These are phyloP conservation scores for Eilema griseolum DNA, from an alignment of 2,888 invertebrate species.

Conservation along the genomic window DNA sequence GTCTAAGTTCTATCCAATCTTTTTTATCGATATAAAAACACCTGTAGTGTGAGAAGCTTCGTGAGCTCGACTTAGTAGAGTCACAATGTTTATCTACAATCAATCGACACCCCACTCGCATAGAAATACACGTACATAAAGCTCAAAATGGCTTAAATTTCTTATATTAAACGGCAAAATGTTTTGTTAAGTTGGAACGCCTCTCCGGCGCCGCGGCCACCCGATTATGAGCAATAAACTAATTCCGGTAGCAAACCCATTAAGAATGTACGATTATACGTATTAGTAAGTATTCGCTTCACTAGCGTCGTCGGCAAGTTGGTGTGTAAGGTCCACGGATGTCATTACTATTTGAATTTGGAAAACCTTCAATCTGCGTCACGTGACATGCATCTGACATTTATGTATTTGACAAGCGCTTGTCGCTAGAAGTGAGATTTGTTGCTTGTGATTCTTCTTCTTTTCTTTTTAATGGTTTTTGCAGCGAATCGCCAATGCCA, in stretches of 20 bases:
- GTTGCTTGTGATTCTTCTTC: neutral
- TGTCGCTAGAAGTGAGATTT: conserved; percentile 36
- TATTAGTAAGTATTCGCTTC: conserved; percentile 60
- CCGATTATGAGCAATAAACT: conserved; percentile 83
- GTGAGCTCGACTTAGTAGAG: conserved; percentile 58
- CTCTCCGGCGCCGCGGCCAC: conserved; percentile 77
- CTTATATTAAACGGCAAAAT: conserved; percentile 37
- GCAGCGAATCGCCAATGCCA: too few relatives aligned
- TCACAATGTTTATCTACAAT: conserved; percentile 41
- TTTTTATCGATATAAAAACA: conserved; percentile 71
- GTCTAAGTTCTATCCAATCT: conserved; percentile 63
- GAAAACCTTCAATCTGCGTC: conserved; percentile 33
- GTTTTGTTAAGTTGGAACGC: conserved; percentile 70
- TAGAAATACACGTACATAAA: conserved; percentile 45
- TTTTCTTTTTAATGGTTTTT: too few relatives aligned
- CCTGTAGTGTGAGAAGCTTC: conserved; percentile 79
- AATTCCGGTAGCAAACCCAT: conserved; percentile 83
- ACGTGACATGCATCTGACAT: conserved; percentile 44
- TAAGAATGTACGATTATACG: conserved; percentile 75
- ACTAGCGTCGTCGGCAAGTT: conserved; percentile 41
- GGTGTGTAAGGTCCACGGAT: conserved; percentile 44
- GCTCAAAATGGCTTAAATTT: conserved; percentile 40
- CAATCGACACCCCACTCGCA: conserved; percentile 21
- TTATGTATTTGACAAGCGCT: conserved; percentile 25
- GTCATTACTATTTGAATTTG: conserved; percentile 47